Conservation (phyloP, 2,113 vertebrate genomes). For the Paraplagusia blochii region DNA sequence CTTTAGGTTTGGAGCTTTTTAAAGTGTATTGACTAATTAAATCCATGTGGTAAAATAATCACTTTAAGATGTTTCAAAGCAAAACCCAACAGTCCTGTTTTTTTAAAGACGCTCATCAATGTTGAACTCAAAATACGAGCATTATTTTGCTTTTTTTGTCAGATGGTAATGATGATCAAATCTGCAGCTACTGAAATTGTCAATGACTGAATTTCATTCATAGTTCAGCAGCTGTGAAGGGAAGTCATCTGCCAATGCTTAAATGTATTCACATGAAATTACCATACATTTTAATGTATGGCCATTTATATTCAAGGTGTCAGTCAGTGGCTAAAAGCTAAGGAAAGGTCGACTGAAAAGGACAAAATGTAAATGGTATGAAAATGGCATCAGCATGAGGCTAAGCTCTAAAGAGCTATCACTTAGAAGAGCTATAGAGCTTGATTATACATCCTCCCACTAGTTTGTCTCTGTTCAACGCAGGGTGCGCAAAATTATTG, state of each 20-base stretch:
- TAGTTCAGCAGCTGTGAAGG: conserved; percentile 36
- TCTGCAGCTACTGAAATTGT: conserved; percentile 43
- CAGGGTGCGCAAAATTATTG: background rate
- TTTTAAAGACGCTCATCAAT: no score
- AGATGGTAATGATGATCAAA: conserved; percentile 39
- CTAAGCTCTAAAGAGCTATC: conserved; percentile 35
- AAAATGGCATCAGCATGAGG: conserved; percentile 33
- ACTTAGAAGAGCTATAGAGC: conserved; percentile 26
- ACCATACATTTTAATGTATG: conserved; percentile 40
- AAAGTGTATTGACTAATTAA: no score
- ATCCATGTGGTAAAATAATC: background rate
- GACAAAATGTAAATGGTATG: conserved; percentile 46
- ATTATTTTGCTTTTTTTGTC: no score
- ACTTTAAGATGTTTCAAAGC: background rate
- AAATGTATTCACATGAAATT: conserved; percentile 49
- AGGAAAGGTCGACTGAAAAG: conserved; percentile 50
- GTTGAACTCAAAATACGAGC: no score
- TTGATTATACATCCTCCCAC: conserved; percentile 24
- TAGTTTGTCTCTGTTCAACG: conserved; percentile 12
- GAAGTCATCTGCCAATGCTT: conserved; percentile 50
- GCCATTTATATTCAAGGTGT: conserved; percentile 53
- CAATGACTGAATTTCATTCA: conserved; percentile 43
- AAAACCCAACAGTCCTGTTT: background rate
- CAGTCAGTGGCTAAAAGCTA: conserved; percentile 41
- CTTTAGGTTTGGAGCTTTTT: conserved; percentile 16